phyloP scores from a whole-genome alignment of 2,888 invertebrate genomes.

The Troides aeacus region DNA sequence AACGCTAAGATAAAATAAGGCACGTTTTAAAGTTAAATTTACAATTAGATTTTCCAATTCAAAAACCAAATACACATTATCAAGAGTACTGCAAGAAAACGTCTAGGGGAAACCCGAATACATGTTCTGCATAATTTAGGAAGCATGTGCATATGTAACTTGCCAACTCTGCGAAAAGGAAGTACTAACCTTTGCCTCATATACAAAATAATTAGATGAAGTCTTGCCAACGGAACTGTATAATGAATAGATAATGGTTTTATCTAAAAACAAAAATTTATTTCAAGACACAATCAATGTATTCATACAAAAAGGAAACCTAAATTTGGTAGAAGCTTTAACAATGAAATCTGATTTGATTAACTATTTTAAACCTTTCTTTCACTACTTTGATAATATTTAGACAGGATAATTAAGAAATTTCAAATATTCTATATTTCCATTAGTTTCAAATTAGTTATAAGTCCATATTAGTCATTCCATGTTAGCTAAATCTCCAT shows the following conservation, averaged over 20 bases:
- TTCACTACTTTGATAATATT: no score
- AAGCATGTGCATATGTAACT: slow-evolving; percentile 13
- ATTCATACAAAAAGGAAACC: no score
- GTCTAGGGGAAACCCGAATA: slow-evolving; percentile 11
- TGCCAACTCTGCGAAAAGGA: slow-evolving; percentile 16
- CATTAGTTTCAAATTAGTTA: no score
- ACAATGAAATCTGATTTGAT: no score
- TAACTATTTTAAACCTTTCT: no score
- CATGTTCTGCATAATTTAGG: slow-evolving; percentile 22
- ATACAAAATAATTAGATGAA: slow-evolving; percentile 5
- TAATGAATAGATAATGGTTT: background rate
- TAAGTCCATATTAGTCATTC: no score
- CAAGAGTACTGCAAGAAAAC: slow-evolving; percentile 19
- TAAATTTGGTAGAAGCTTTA: no score
- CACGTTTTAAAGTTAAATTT: slow-evolving; percentile 8
- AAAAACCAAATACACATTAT: slow-evolving; percentile 23
- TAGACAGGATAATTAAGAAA: no score
- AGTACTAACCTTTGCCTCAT: slow-evolving; percentile 7
- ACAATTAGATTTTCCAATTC: slow-evolving; percentile 14
- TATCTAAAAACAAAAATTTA: no score
- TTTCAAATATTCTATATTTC: no score
- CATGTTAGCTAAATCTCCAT: no score
- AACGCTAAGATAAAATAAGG: background rate
- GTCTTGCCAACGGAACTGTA: background rate
- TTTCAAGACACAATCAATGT: no score